Base-by-base conservation (phyloP, 2,888 invertebrate species). In the Lampropteryx suffumata region DNA sequence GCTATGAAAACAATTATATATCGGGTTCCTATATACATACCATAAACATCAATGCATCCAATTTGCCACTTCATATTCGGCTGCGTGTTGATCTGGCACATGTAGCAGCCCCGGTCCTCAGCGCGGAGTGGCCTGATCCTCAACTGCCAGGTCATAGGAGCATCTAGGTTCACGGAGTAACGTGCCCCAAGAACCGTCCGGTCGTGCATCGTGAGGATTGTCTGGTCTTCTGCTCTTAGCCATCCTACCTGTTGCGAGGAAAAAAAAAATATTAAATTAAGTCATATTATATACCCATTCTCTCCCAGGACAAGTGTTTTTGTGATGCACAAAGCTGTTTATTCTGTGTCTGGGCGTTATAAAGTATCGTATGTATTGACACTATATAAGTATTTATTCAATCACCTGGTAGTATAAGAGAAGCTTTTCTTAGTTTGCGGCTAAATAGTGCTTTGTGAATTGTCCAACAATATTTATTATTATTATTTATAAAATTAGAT, bases 11-110 rank as follows among this genome's bases (percentile, higher is more conserved):
- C n/a, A n/a, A n/a, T n/a, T n/a, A n/a, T n/a, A n/a, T n/a, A n/a
- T n/a, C n/a, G n/a, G n/a, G 4, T 4, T 17, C 17, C 4, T 4
- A 17, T 3, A 17, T 17, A 17, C 17, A 17, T 79, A 97, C 97
- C 96, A 75, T 95, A 95, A 12, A 97, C 96, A 77, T 97, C 96
- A 52, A 97, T 92, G 75, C 97, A 97, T 6, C 97, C 97, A 47
- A 95, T 92, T 84, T 96, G 95, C 76, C 95, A 96, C 84, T 94
- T 96, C 95, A 97, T 96, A 45, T 94, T 93, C 55, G 93, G 95
- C 65, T 88, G 88, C 1, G 96, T 97, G 87, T 97, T 97, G 71
- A 97, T 96, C 91, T 97, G 97, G 75, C 97, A 97, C 95, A 97
- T 96, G 84, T 97, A 97, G 78, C 97, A 97, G 53, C 96, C 97